Evolutionary conservation across 64 coral and sea anemone species (phyloP).

Genomic region (Cladopsammia gracilis): DNA sequence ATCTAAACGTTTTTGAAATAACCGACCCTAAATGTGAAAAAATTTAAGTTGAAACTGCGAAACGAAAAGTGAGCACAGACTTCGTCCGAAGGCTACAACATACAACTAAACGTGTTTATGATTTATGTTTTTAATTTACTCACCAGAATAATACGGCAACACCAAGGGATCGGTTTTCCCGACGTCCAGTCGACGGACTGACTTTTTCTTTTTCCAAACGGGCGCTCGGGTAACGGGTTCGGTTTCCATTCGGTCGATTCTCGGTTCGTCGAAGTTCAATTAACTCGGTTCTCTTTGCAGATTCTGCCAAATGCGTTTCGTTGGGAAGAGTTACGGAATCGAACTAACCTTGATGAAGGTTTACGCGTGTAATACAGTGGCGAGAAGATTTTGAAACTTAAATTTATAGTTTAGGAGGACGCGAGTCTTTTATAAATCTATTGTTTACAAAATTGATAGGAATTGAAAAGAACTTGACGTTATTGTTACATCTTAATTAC

Average conservation of each 20-base stretch:
- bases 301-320: neutral
- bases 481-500: constrained; percentile 21
- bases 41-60: too few relatives aligned
- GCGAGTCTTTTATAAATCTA: neutral
- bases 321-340: neutral
- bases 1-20: too few relatives aligned
- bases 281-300: neutral
- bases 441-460: constrained; percentile 28
- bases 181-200: constrained; percentile 1
- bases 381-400: too few relatives aligned
- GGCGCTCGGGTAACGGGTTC: neutral
- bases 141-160: neutral
- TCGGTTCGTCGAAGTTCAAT: constrained; percentile 10
- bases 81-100: too few relatives aligned
- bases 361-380: neutral
- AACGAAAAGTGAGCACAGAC: too few relatives aligned
- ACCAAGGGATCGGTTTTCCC: neutral
- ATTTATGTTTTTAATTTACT: too few relatives aligned
- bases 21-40: too few relatives aligned
- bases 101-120: too few relatives aligned
- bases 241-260: neutral
- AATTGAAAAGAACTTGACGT: neutral
- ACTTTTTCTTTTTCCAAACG: neutral
- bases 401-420: neutral
- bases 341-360: neutral